phyloP scores from a whole-genome alignment of 2,888 invertebrate genomes.

The Danaus chrysippus region DNA sequence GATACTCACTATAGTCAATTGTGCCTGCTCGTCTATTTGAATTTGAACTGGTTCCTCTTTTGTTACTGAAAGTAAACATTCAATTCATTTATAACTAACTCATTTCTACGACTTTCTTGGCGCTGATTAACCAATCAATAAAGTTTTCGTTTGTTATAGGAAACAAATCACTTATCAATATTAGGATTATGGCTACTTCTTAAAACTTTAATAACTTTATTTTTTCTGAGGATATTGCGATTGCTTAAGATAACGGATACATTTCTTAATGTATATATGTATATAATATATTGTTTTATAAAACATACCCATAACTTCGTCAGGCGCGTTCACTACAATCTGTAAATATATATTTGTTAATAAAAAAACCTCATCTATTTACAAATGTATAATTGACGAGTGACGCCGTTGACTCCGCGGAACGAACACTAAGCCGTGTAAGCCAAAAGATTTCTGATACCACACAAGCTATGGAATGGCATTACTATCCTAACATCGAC shows the following conservation, averaged over 20 bases:
- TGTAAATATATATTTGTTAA: conserved; percentile 31
- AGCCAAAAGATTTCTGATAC: too few species aligned
- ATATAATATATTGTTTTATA: not conserved
- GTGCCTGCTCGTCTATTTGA: conserved; percentile 69
- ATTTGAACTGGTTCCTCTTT: conserved; percentile 71
- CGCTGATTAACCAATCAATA: too few species aligned
- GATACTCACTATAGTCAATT: conserved; percentile 66
- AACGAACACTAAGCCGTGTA: too few species aligned
- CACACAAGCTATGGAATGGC: too few species aligned
- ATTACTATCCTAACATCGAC: too few species aligned
- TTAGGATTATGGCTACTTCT: too few species aligned
- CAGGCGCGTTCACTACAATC: conserved; percentile 44
- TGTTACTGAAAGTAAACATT: conserved; percentile 42
- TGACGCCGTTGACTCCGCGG: too few species aligned
- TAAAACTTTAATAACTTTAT: too few species aligned
- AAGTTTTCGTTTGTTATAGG: too few species aligned
- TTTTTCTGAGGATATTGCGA: too few species aligned
- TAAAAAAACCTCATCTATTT: not conserved
- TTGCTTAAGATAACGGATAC: not conserved
- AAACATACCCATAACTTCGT: conserved; percentile 47
- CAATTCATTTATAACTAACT: not conserved
- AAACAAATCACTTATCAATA: too few species aligned
- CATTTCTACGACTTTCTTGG: too few species aligned
- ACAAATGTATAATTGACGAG: conserved; percentile 6
- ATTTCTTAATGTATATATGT: not conserved